These are phyloP conservation scores for Girardia tigrina DNA, from an alignment of 2,888 invertebrate genomes.

Conservation along the genomic window DNA sequence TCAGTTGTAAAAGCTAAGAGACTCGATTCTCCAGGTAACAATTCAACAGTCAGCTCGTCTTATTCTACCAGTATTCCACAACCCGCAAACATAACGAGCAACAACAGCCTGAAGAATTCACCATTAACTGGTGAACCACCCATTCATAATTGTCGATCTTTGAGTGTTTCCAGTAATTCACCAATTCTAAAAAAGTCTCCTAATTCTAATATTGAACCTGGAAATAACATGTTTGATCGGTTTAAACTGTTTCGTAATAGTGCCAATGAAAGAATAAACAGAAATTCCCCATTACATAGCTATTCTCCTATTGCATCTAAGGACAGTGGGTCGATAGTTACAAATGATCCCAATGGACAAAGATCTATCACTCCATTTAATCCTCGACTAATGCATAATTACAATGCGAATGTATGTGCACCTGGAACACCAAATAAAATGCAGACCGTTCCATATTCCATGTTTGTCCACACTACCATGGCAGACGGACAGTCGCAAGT, in stretches of 20 bases:
- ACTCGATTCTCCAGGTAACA: neutral
- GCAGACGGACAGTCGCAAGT: neutral
- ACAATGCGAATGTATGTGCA: neutral
- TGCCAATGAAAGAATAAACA: slow-evolving; percentile 12
- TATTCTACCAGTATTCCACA: slow-evolving; percentile 9
- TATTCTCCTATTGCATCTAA: neutral
- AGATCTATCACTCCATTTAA: neutral
- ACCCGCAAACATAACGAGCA: neutral
- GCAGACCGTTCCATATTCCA: slow-evolving; percentile 13
- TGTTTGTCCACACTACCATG: no score
- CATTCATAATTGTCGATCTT: neutral
- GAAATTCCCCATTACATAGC: neutral
- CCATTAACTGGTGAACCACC: slow-evolving; percentile 9
- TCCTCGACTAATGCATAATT: slow-evolving; percentile 1
- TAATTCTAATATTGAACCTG: neutral
- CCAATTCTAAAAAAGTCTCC: neutral
- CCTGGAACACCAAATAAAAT: neutral
- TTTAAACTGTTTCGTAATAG: neutral
- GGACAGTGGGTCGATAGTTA: neutral
- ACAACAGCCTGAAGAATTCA: neutral
- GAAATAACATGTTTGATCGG: slow-evolving; percentile 8
- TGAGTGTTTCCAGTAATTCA: neutral
- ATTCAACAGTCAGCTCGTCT: slow-evolving; percentile 2
- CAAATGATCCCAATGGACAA: neutral
- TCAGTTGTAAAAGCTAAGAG: neutral